Base-by-base conservation (phyloP, 2,113 vertebrate genomes). In the Lepisosteus osseus region DNA sequence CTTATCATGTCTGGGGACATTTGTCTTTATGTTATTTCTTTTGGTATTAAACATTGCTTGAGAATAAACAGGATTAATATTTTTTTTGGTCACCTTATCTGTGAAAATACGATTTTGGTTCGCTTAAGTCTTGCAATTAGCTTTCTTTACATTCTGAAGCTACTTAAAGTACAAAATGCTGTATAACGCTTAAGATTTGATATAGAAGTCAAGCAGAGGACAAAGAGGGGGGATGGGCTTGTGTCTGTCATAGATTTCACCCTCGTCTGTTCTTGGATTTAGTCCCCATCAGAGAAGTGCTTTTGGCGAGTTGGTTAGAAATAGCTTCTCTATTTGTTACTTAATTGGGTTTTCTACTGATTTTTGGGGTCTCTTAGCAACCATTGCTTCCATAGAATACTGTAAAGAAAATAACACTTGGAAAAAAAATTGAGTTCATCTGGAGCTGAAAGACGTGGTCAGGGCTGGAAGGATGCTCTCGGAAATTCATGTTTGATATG, bases 11-110 rank as follows among this genome's bases (percentile, higher is more conserved):
- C 47, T 51, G 5, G 5, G 47, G 47, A 51, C 47, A 51, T 51
- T 51, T 51, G 5, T 51, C 47, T 51, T 51, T 9, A 51, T 51
- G 47, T 51, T 51, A 51, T 51, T 51, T 51, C 29, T 29, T 29
- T 29, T 29, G 29, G 9, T 6, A 51, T 51, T 9, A 51, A 51
- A 51, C 47, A 51, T 51, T 51, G 47, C 47, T 6, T 51, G 5
- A 51, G 84, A 83, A 83, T 85, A 85, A 88, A 83, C 80, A 82
- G 81, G 77, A 84, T 85, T 86, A 81, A 82, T 80, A 75, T 68
- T 66, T 73, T 54, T 61, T 51, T 5, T 51, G 47, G 47, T 51
- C 47, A 51, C 63, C n/a, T 72, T 55, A 68, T 74, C 72, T 69
- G 57, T 64, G 69, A 72, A 79, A 84, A 79, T 79, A 82, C 66